phyloP scores from a whole-genome alignment of 2,888 invertebrate species.

The Troglohyphantes excavatus region DNA sequence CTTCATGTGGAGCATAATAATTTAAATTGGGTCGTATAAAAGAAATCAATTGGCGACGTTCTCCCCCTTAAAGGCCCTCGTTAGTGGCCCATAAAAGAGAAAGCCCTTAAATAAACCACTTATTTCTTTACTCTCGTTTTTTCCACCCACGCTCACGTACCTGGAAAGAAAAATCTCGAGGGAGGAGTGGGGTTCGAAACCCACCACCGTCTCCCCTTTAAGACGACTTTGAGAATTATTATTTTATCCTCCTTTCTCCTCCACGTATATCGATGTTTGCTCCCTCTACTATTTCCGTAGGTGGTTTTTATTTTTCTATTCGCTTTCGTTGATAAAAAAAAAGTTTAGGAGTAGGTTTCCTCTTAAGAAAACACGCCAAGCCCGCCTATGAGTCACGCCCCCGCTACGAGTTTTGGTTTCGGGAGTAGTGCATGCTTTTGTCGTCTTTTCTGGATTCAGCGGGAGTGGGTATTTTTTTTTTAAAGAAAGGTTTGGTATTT shows the following conservation, averaged over 20 bases:
- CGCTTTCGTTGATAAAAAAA: not conserved
- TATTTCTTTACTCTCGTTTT: not conserved
- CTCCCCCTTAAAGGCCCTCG: not conserved
- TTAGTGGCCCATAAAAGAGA: slow-evolving; percentile 38
- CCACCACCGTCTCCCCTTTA: not conserved
- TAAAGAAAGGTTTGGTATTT: no score
- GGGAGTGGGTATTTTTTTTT: no score
- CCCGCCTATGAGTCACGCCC: not conserved
- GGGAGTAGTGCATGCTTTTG: no score
- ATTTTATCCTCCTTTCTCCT: not conserved
- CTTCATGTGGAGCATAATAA: no score
- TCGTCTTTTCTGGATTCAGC: no score
- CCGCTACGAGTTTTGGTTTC: not conserved
- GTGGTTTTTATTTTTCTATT: not conserved
- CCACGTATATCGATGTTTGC: not conserved
- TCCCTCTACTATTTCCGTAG: not conserved
- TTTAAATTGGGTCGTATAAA: no score
- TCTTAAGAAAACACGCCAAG: slow-evolving; percentile 6
- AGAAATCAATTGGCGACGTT: no score
- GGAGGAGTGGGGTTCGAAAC: not conserved
- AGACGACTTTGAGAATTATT: not conserved
- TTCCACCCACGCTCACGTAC: slow-evolving; percentile 1
- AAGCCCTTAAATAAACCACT: slow-evolving; percentile 49
- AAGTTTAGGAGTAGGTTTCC: not conserved
- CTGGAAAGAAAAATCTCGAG: not conserved